Base-by-base conservation (phyloP, 2,888 invertebrate species). In the Lasioglossum leucozonium region DNA sequence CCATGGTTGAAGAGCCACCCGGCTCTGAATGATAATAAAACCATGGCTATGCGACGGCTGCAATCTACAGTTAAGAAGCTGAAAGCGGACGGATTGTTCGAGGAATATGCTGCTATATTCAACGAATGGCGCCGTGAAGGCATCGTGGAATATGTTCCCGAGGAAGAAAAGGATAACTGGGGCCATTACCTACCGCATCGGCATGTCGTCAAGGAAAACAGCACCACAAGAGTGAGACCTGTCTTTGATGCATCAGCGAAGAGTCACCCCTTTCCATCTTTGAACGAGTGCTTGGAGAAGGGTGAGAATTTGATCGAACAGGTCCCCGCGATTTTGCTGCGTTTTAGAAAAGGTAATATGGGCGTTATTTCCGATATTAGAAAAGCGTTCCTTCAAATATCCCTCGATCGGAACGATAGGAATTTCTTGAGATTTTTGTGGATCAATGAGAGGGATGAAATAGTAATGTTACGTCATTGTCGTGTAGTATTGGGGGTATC, bases 401-500 rank as follows among this genome's bases (percentile, higher is more conserved):
- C 18, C 3, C 6, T 55, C 0, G 18, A n/a, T 22, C 0, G n/a
- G 0, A n/a, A 55, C 6, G 55, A 55, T n/a, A 55, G 55, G 18
- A 81, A 91, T 40, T 88, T 78, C 4, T 77, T 91, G 34, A 65
- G 89, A 30, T 92, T 93, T 82, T 62, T 92, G 3, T 92, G 92
- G 92, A 5, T 22, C 1, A 72, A 82, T 26, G 62, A 34, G 3
- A 34, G 34, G 34, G 2, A 11, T 2, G 71, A 75, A n/a, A n/a
- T 79, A 0, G 65, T 79, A 10, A 42, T 80, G 5, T 90, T 84
- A 22, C 81, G 88, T 1, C 91, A 92, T 80, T 62, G 73, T 30
- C n/a, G 91, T 16, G 90, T 93, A 11, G 90, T 92, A 1, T 92
- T 93, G 72, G 92, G 92, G 42, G 87, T 91, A 0, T 73, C 82